These are phyloP conservation scores for Desmodus rotundus DNA, from an alignment of 2,113 vertebrate genomes.

Conservation along the genomic window DNA sequence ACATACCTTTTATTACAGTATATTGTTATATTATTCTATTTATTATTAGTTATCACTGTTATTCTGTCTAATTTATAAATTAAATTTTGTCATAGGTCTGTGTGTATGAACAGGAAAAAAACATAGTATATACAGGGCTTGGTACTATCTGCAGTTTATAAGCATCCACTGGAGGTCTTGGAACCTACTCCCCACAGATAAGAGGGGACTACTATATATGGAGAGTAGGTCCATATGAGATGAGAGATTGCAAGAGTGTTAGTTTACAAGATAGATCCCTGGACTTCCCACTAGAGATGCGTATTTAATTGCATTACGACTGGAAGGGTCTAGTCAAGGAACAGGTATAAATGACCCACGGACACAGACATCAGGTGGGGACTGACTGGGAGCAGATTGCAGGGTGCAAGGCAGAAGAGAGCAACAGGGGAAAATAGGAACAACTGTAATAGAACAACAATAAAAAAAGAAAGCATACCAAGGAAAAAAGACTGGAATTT, in stretches of 20 bases:
- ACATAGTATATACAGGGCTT: not conserved
- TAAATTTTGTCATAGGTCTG: not conserved
- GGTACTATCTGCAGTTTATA: not conserved
- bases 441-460: too few species aligned
- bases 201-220: not conserved
- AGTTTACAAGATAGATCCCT: not conserved
- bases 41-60: not conserved
- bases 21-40: not conserved
- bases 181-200: not conserved
- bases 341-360: too few species aligned
- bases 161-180: not conserved
- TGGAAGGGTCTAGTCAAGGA: not conserved
- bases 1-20: not conserved
- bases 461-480: too few species aligned
- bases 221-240: not conserved
- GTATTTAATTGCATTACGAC: not conserved
- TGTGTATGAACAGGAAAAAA: not conserved
- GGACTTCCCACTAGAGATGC: not conserved
- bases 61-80: not conserved
- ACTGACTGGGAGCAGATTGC: too few species aligned
- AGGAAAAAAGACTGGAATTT: not conserved
- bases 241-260: not conserved
- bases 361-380: too few species aligned
- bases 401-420: too few species aligned
- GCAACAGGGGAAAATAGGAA: too few species aligned